Percentiles rank a stretch among this genome's conserved stretches.
These are phyloP conservation scores for Galendromus occidentalis DNA, from an alignment of 1,140 invertebrate species.

Conservation along the genomic window DNA sequence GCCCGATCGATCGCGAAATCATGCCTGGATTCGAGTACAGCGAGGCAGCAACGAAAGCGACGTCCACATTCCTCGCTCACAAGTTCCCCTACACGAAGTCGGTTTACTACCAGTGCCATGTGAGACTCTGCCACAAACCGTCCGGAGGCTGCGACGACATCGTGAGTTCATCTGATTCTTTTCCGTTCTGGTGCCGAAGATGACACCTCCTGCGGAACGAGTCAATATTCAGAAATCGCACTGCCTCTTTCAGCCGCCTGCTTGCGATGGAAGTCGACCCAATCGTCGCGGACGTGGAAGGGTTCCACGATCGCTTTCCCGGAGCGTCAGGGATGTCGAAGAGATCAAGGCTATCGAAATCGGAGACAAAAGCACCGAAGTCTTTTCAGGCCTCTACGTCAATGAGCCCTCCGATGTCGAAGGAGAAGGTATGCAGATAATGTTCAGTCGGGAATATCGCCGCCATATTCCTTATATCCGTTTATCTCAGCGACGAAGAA, in stretches of 20 bases:
- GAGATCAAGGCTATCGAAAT: constrained; percentile 9
- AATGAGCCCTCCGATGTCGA: constrained; percentile 50
- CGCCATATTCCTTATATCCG: no score
- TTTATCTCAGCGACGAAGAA: no score
- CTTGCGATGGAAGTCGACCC: not conserved
- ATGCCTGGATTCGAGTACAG: constrained; percentile 69
- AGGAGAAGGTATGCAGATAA: constrained; percentile 39
- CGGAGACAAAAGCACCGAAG: constrained; percentile 34
- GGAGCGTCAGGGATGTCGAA: not conserved
- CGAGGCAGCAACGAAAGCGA: constrained; percentile 46
- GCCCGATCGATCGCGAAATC: constrained; percentile 66
- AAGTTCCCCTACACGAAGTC: constrained; percentile 80
- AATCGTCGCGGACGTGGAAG: not conserved
- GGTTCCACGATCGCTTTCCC: not conserved
- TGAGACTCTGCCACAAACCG: constrained; percentile 50
- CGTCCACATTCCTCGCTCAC: constrained; percentile 69
- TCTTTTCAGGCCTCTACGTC: constrained; percentile 71
- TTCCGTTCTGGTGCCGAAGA: not conserved
- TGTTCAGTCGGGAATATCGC: not conserved
- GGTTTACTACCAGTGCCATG: constrained; percentile 79
- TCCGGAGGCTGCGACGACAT: constrained; percentile 38
- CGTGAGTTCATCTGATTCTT: constrained; percentile 28
- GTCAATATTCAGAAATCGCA: not conserved
- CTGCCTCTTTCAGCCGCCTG: not conserved
- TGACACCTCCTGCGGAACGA: not conserved